Evolutionary conservation across 2,797 vertebrate species (phyloP), one percentile per base, ranked within the genome.

Genomic region (Craterocephalus amniculus): DNA sequence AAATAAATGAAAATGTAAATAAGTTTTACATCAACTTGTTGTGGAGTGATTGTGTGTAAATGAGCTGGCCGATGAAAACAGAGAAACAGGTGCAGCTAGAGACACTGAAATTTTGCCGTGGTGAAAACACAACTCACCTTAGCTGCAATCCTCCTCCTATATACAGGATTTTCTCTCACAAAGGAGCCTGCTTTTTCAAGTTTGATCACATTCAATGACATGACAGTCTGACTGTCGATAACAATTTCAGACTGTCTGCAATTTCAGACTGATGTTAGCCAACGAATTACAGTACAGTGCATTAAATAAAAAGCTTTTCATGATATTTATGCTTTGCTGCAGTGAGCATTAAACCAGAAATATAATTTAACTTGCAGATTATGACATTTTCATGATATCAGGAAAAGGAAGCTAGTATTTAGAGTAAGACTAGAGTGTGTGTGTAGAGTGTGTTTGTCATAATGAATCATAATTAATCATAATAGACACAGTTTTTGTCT

Each of bases 361-460:
- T 64, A 6, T 55, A 0, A 11, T 16, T 24, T 31, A 35, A 40
- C 51, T 49, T 70, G 62, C 63, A 75, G 31, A 59, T 83, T 73
- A 74, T 34, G 66, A 76, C 54, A 72, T 63, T 24, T 26, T 70
- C 2, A 43, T 82, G 74, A 63, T 36, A 27, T 68, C 80, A 86
- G 22, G 57, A 14, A 2, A 14, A 20, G 48, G 12, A 63, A 18
- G n/a, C 34, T 4, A 10, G 20, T 43, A 43, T 43, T 43, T n/a
- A n/a, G n/a, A n/a, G n/a, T n/a, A n/a, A n/a, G n/a, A n/a, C n/a
- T n/a, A n/a, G n/a, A n/a, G n/a, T n/a, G n/a, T n/a, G n/a, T n/a
- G n/a, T n/a, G n/a, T n/a, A n/a, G n/a, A n/a, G n/a, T n/a, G 36
- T 59, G 49, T 10, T 26, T 9, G n/a, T 20, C 40, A 18, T 24